phyloP scores from a whole-genome alignment of 2,797 vertebrate genomes.

The Hapalemur alaotrensis region DNA sequence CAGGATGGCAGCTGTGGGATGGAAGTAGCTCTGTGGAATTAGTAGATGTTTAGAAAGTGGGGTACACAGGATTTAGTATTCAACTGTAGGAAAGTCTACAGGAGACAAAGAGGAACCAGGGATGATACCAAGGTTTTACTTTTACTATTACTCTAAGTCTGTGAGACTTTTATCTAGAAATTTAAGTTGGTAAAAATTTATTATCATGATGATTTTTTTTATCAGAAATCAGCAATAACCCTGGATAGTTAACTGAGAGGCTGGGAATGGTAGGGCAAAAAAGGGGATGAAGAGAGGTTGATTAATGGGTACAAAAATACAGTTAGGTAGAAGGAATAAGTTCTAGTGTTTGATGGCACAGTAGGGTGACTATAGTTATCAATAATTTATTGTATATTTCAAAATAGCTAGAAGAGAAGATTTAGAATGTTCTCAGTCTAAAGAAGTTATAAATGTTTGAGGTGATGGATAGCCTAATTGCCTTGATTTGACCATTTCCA shows the following conservation, averaged over 20 bases:
- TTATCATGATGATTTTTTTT: background rate
- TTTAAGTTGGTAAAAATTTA: background rate
- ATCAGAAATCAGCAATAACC: background rate
- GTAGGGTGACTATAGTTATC: background rate
- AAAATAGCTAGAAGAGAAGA: background rate
- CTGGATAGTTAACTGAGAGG: background rate
- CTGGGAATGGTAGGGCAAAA: background rate
- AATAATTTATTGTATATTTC: background rate
- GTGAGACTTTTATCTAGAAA: background rate
- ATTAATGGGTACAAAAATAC: background rate
- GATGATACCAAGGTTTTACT: background rate
- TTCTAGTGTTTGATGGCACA: background rate
- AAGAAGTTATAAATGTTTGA: background rate
- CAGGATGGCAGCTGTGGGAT: background rate
- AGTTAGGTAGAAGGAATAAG: background rate
- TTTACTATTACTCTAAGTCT: background rate
- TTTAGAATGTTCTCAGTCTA: background rate
- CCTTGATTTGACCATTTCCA: background rate
- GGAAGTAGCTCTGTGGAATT: background rate
- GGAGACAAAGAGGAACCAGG: background rate
- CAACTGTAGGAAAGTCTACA: background rate
- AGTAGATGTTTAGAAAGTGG: background rate
- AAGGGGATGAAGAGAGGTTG: background rate
- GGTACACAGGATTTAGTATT: background rate
- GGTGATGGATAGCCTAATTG: background rate